Evolutionary conservation across 2,888 invertebrate species (phyloP), one percentile per base, ranked within the genome.

Genomic region (Epicampocera succincta): DNA sequence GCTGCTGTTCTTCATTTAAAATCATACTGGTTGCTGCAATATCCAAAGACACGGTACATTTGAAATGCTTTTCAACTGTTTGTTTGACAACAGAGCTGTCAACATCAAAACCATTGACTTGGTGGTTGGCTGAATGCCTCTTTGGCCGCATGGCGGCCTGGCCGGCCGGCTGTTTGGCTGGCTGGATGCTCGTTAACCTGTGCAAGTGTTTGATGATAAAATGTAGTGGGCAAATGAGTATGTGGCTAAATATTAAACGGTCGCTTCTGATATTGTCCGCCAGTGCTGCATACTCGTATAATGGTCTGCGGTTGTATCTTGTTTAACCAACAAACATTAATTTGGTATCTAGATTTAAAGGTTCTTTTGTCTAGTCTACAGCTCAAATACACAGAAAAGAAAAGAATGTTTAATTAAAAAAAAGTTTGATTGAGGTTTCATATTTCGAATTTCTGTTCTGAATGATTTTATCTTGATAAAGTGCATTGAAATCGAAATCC

Each of bases 21-120:
- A 19, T 44, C 17, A 11, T 72, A 72, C 29, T 19, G 17, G 42
- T 29, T 29, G 33, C n/a, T 65, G 52, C n/a, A 50, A 61, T 63
- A 50, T 56, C 50, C 21, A 69, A 46, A 63, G 61, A 63, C 50
- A 46, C 46, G 71, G 52, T 75, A 60, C 68, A 77, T 81, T 77
- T 81, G 56, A 68, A 77, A 77, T 77, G 69, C 38, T 77, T 77
- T 73, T 81, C 63, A 81, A 77, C 77, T 76, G 81, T 77, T 73
- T 77, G 73, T 81, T 76, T 81, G 77, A 81, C 81, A 81, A 69
- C 77, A 68, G 68, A 77, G 81, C 81, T 81, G 77, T 81, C 81
- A 81, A 77, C 77, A 81, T 73, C 76, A 76, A 81, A 73, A 68
- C 56, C 72, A 68, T 72, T 56, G 80, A 54, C 56, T 72, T 77